Percentiles rank a stretch among this genome's conserved stretches.
phyloP scores from a whole-genome alignment of 1,140 invertebrate species.

The Leptoteleia sp. region DNA sequence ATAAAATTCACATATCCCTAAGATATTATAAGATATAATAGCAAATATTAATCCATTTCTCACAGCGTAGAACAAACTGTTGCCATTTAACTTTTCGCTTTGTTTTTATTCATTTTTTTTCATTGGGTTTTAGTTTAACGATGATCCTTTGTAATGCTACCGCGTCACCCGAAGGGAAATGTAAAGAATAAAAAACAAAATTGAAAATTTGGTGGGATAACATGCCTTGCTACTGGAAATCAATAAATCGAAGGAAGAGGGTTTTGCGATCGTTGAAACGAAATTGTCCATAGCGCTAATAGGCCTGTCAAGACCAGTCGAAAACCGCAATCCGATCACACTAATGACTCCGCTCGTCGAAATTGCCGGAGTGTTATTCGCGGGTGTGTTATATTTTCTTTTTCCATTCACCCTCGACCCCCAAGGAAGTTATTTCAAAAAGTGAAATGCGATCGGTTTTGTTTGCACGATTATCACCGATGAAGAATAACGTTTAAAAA shows the following conservation, averaged over 20 bases:
- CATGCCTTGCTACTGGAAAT: slow-evolving; percentile 6
- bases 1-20: too few species aligned
- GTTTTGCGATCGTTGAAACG: slow-evolving; percentile 29
- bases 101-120: too few species aligned
- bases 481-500: slow-evolving; percentile 51
- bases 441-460: slow-evolving; percentile 56
- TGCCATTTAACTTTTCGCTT: too few species aligned
- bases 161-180: too few species aligned
- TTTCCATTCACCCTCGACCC: slow-evolving; percentile 25
- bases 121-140: too few species aligned
- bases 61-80: too few species aligned
- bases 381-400: slow-evolving; percentile 42
- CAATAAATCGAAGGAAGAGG: slow-evolving; percentile 20
- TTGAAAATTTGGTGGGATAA: slow-evolving; percentile 5
- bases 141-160: too few species aligned
- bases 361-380: slow-evolving; percentile 35
- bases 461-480: slow-evolving; percentile 48
- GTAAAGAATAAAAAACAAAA: too few species aligned
- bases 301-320: slow-evolving; percentile 49
- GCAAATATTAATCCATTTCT: too few species aligned
- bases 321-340: slow-evolving; percentile 50
- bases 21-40: too few species aligned
- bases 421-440: slow-evolving; percentile 47
- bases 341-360: slow-evolving; percentile 40
- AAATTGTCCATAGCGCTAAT: slow-evolving; percentile 48